Evolutionary conservation across 2,113 vertebrate species (phyloP).

Genomic region (Aphyosemion australe): DNA sequence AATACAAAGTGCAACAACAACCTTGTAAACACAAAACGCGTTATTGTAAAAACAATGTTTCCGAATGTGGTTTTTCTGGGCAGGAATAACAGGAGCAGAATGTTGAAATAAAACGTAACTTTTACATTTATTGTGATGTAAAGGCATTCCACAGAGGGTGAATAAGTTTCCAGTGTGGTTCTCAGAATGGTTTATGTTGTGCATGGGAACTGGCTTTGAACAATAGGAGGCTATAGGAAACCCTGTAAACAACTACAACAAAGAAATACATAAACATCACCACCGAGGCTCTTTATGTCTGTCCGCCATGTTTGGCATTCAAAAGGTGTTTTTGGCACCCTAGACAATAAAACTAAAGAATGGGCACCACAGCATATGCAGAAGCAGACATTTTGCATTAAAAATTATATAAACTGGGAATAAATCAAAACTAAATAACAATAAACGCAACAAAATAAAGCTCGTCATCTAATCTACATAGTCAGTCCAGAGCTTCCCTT

Average conservation of each 20-base stretch:
- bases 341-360: constrained; percentile 18
- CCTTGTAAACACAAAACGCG: constrained; percentile 65
- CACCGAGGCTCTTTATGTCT: too few relatives aligned
- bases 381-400: constrained; percentile 40
- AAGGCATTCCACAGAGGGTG: constrained; percentile 37
- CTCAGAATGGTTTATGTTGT: constrained; percentile 33
- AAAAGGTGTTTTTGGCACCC: neutral
- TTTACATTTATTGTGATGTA: constrained; percentile 49
- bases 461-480: too few relatives aligned
- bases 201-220: constrained; percentile 54
- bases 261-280: constrained; percentile 31
- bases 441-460: too few relatives aligned
- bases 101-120: constrained; percentile 51
- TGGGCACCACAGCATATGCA: constrained; percentile 32
- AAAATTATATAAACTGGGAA: constrained; percentile 28
- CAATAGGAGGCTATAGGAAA: constrained; percentile 49
- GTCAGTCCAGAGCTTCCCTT: too few relatives aligned
- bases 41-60: constrained; percentile 60
- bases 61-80: constrained; percentile 48
- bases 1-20: constrained; percentile 48
- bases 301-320: constrained; percentile 28
- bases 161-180: constrained; percentile 51
- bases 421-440: too few relatives aligned
- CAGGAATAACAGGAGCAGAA: constrained; percentile 37
- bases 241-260: constrained; percentile 40